Evolutionary conservation across 2,797 vertebrate genomes (phyloP).

Genomic region (Propithecus perrieri): DNA sequence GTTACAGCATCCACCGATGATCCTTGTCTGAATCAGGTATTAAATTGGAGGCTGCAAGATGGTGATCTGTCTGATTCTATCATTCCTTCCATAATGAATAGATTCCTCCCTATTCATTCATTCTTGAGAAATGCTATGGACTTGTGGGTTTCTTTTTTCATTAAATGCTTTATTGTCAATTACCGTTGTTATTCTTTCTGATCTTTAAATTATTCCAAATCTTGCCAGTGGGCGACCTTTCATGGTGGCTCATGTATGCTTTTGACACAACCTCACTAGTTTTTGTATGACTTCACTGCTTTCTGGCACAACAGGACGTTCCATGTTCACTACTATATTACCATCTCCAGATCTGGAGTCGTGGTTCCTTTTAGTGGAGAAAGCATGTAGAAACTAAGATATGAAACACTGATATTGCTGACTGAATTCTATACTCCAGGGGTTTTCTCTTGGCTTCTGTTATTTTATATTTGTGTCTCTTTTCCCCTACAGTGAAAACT

Average conservation of each 20-base stretch:
- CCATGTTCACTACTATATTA: not conserved
- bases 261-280: not conserved
- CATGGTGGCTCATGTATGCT: not conserved
- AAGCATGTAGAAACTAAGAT: constrained; percentile 49
- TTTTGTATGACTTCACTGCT: constrained; percentile 2
- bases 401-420: not conserved
- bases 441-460: not conserved
- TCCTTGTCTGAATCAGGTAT: constrained; percentile 25
- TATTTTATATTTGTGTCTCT: constrained; percentile 5
- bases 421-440: constrained; percentile 28
- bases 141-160: not conserved
- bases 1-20: not conserved
- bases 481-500: constrained; percentile 26
- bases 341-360: not conserved
- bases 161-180: constrained; percentile 10
- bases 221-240: not conserved
- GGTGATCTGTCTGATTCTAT: not conserved
- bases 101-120: not conserved
- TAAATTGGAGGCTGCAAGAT: not conserved
- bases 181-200: not conserved
- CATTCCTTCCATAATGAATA: not conserved
- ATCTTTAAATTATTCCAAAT: constrained; percentile 3
- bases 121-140: constrained; percentile 18
- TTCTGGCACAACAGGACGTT: not conserved
- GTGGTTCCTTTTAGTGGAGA: not conserved